Percentiles rank a stretch among this genome's conserved stretches.
These are phyloP conservation scores for Helobdella robusta DNA, from an alignment of 2,888 invertebrate genomes.

Conservation along the genomic window DNA sequence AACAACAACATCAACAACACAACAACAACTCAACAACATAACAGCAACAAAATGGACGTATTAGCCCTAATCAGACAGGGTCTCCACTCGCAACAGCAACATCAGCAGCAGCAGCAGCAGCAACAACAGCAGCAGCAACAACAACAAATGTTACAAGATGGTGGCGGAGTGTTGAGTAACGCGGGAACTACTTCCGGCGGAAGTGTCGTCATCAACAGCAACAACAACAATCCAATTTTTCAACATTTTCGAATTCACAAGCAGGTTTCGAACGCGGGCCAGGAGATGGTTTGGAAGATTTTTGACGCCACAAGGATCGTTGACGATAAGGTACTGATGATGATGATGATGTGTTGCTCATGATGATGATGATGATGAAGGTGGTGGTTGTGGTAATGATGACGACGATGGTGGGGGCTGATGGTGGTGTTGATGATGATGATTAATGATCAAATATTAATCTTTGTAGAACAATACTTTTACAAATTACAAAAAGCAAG, in stretches of 20 bases:
- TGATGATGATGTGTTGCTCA: conserved; percentile 50
- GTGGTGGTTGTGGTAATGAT: background rate
- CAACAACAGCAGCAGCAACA: background rate
- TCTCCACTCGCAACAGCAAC: background rate
- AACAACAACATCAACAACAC: background rate
- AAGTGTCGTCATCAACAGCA: conserved; percentile 37
- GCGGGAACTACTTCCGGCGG: conserved; percentile 28
- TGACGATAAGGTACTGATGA: conserved; percentile 87
- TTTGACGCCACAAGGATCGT: conserved; percentile 77
- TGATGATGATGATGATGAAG: background rate
- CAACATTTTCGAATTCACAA: conserved; percentile 78
- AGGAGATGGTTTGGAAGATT: conserved; percentile 81
- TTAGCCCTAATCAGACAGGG: conserved; percentile 5
- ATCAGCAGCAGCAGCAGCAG: background rate
- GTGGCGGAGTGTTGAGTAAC: conserved; percentile 34
- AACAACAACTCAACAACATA: too few species aligned
- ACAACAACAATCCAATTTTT: conserved; percentile 62
- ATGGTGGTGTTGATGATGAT: conserved; percentile 1
- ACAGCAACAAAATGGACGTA: conserved; percentile 2
- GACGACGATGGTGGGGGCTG: background rate
- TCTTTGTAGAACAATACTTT: too few species aligned
- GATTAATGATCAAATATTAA: too few species aligned
- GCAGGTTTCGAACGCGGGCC: conserved; percentile 70
- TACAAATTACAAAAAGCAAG: too few species aligned
- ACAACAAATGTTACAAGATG: too few species aligned